These are phyloP conservation scores for Antigone vipio DNA, from an alignment of 2,113 vertebrate species.

Conservation along the genomic window DNA sequence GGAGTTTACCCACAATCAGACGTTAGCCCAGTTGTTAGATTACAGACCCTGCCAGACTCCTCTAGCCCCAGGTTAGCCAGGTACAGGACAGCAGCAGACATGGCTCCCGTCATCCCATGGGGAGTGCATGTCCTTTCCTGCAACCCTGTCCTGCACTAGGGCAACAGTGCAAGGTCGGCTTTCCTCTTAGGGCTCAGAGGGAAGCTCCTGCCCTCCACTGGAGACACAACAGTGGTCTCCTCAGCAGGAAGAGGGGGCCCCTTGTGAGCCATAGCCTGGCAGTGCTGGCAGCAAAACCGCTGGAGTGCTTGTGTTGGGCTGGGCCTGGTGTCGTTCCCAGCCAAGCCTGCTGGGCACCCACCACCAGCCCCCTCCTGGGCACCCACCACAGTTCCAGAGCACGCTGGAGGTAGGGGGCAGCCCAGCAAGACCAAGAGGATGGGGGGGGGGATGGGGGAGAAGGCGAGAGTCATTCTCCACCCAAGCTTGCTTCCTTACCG, in stretches of 20 bases:
- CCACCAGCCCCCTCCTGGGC: background rate
- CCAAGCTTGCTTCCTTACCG: slow-evolving; percentile 60
- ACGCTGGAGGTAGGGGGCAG: too few relatives aligned
- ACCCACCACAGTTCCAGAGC: background rate
- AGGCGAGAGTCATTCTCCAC: rapidly evolving
- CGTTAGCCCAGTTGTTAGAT: background rate
- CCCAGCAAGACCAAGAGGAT: background rate
- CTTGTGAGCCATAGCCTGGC: background rate
- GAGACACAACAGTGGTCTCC: background rate
- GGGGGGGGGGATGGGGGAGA: background rate
- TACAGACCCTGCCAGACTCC: background rate
- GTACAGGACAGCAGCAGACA: background rate
- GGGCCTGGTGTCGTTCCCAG: rapidly evolving
- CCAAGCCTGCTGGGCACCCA: background rate
- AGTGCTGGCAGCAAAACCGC: rapidly evolving
- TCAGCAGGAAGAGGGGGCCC: too few relatives aligned
- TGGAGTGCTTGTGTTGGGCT: too few relatives aligned
- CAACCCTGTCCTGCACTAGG: background rate
- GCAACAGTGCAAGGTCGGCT: rapidly evolving
- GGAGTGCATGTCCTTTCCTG: rapidly evolving
- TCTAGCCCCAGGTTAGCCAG: rapidly evolving
- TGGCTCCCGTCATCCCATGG: rapidly evolving
- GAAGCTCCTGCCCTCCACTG: background rate
- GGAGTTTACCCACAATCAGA: background rate
- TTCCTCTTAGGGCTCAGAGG: background rate